Evolutionary conservation across 2,797 vertebrate genomes (phyloP), one percentile per base, ranked within the genome.

Genomic region (Hipposideros larvatus): DNA sequence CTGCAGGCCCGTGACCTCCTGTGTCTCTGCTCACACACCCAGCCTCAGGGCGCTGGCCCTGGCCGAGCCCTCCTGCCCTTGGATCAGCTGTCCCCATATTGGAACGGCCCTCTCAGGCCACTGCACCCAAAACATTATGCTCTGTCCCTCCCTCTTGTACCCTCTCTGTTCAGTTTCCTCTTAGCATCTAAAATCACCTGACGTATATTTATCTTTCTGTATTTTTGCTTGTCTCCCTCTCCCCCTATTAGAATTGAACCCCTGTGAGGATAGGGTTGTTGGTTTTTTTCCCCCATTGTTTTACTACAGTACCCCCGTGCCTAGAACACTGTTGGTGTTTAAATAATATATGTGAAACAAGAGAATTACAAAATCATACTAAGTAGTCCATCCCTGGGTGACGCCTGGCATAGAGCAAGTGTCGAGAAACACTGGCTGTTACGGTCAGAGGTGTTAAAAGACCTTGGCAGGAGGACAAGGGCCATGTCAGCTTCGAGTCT

Each of bases 291-390:
- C 51, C 0, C n/a, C n/a, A 0, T 86, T 59, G 66, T 63, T 78
- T 73, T 51, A 24, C 55, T 31, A 41, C 43, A 8, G 14, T 34
- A 34, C 21, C 31, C 34, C 31, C 57, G 31, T 43, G 9, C 61
- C 75, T 87, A 26, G 43, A 77, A 73, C 13, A 53, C 13, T 53
- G 31, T n/a, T 88, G 66, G 28, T 82, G 5, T 85, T 48, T 55
- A 73, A 73, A 34, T 87, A 83, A 93, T 82, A 89, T 82, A 41
- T 51, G 41, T 61, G n/a, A 53, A 55, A 53, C 22, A 70, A 90
- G 88, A 57, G 43, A 74, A 92, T 78, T 59, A 77, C 26, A 88
- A 74, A 93, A 31, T 83, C 63, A 73, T 21, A 61, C 41, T 37
- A 66, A 63, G 34, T 2, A 63, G 13, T 21, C 16, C 94, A 31